A percentile compares a stretch with the other conserved stretches of the same genome.
Evolutionary conservation across 2,888 invertebrate species (phyloP).

Genomic region (Drosophila birchii): DNA sequence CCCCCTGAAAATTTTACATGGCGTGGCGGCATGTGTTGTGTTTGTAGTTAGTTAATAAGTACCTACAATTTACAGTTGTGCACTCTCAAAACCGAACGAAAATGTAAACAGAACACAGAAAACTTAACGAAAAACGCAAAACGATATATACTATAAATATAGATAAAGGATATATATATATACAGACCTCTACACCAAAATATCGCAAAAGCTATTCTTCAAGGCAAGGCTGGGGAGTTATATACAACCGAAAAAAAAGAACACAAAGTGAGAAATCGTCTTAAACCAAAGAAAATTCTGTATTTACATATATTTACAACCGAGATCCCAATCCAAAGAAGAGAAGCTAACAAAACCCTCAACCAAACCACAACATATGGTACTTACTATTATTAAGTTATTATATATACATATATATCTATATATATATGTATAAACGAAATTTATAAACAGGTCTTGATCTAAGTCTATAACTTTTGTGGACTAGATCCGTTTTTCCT

Average conservation of each 20-base stretch:
- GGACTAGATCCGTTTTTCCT: conserved; percentile 72
- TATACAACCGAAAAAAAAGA: conserved; percentile 23
- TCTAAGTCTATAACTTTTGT: conserved; percentile 75
- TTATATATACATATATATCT: conserved; percentile 35
- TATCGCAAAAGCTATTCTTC: conserved; percentile 62
- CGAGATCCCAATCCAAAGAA: conserved; percentile 34
- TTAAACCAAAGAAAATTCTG: conserved; percentile 37
- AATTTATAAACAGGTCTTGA: conserved; percentile 75
- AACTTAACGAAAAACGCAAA: conserved; percentile 20
- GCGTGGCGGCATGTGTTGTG: conserved; percentile 52
- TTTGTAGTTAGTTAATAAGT: conserved; percentile 62
- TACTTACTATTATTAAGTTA: conserved; percentile 55
- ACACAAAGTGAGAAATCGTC: conserved; percentile 37
- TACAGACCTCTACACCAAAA: conserved; percentile 57
- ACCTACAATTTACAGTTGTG: conserved; percentile 66
- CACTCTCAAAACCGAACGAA: conserved; percentile 32
- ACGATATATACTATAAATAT: conserved; percentile 37
- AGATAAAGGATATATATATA: conserved; percentile 36
- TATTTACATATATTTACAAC: conserved; percentile 48
- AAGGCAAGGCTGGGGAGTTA: conserved; percentile 47
- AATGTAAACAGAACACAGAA: conserved; percentile 10
- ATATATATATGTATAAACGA: conserved; percentile 53
- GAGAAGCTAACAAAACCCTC: conserved; percentile 24
- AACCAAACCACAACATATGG: conserved; percentile 41
- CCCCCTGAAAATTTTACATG: conserved; percentile 45